phyloP scores from a whole-genome alignment of 2,797 vertebrate genomes.

The Oceanodroma leucorhoa region DNA sequence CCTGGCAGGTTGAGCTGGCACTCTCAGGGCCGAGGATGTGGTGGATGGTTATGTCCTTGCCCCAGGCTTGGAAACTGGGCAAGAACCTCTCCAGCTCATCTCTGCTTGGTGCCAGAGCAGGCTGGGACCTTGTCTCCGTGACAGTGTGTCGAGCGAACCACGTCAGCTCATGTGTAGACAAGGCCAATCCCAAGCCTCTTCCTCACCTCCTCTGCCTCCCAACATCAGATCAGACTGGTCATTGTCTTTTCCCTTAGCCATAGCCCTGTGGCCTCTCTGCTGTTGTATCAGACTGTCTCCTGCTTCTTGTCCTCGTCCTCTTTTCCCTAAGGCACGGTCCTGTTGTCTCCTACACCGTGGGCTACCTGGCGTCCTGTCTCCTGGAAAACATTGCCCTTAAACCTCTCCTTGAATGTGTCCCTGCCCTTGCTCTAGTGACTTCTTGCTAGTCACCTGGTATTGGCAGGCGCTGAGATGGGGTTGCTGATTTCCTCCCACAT shows the following conservation, averaged over 20 bases:
- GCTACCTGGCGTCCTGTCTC: background rate
- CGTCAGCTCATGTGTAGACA: background rate
- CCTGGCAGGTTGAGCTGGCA: background rate
- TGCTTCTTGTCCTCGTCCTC: constrained; percentile 15
- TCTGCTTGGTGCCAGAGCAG: background rate
- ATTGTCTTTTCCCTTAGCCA: background rate
- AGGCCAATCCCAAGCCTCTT: background rate
- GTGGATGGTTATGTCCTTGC: background rate
- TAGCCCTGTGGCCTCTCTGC: background rate
- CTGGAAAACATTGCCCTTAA: background rate
- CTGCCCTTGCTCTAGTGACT: background rate
- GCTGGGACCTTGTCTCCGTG: background rate
- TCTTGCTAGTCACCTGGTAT: background rate
- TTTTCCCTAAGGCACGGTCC: background rate
- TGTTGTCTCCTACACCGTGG: background rate
- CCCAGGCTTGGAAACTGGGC: background rate
- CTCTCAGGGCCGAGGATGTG: background rate
- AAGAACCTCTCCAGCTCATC: background rate
- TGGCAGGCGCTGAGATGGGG: background rate
- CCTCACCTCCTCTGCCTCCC: background rate
- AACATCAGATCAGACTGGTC: background rate
- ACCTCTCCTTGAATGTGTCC: background rate
- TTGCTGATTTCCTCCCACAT: background rate
- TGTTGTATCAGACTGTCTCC: background rate
- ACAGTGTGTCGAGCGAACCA: background rate